Evolutionary conservation across 2,888 invertebrate species (phyloP), one percentile per base, ranked within the genome.

Genomic region (Bellardia pandia): DNA sequence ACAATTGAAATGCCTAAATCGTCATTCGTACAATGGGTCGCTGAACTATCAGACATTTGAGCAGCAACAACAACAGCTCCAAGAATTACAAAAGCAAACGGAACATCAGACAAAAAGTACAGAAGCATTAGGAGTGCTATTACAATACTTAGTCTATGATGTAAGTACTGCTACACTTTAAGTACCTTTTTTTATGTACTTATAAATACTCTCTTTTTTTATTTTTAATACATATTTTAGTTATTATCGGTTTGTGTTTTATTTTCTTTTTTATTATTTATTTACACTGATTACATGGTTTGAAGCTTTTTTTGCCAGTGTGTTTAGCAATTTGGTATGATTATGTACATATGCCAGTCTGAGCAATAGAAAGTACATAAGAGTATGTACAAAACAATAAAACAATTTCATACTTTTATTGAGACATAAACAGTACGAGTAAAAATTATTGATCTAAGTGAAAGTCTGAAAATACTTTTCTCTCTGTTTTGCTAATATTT

Each of bases 61-160:
- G 74, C 85, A 68, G 74, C 89, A 90, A 77, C 86, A 90, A 85
- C 84, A 89, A 48, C 86, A 89, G 58, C 79, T 89, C 51, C 81
- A 88, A 77, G 82, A 89, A 60, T 77, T 89, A 75, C 89, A 88
- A 81, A 83, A 89, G 42, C 88, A 89, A 69, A 30, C 77, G 48
- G 87, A 77, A 71, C 89, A 90, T 64, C 90, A 90, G 74, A 94
- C 96, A 69, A 95, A 96, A 90, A 96, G 97, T 82, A 95, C 97
- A 77, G 97, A 98, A 93, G 98, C 97, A 60, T 95, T 98, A 91
- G 96, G 97, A 86, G 96, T 97, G 89, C 95, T 98, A 89, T 96
- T 98, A 90, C 97, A 98, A 93, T 97, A 98, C 94, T 95, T 98
- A 92, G 96, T 97, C 90, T 95, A 95, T 93, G 95, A 96, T 93